These are phyloP conservation scores for Pandion haliaetus DNA, from an alignment of 2,113 vertebrate species.

Conservation along the genomic window DNA sequence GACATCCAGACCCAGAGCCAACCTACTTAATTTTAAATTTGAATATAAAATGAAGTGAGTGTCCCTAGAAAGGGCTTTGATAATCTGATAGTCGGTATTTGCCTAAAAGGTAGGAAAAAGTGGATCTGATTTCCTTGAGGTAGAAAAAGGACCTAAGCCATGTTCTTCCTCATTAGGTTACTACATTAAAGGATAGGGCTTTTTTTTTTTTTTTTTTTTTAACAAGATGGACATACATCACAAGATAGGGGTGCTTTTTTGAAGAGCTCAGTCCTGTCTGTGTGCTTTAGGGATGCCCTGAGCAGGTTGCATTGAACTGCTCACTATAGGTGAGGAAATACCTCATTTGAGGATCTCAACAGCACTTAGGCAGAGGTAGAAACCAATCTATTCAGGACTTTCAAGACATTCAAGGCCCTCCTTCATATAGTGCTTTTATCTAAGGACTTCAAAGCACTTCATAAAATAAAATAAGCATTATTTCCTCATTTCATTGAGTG, in stretches of 20 bases:
- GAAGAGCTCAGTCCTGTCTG: not conserved
- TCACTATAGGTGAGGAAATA: not conserved
- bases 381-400: not conserved
- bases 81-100: constrained; percentile 11
- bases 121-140: constrained; percentile 19
- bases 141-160: not conserved
- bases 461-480: not conserved
- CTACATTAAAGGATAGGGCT: not conserved
- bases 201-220: not conserved
- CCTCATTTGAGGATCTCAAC: not conserved
- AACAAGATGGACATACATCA: not conserved
- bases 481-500: not conserved
- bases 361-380: not conserved
- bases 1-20: constrained; percentile 10
- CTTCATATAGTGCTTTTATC: not conserved
- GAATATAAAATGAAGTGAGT: constrained; percentile 45
- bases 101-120: constrained; percentile 25
- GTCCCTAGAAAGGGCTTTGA: constrained; percentile 36
- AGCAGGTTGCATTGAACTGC: not conserved
- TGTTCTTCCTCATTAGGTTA: not conserved
- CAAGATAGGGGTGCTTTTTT: not conserved
- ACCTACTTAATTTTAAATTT: constrained; percentile 49
- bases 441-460: constrained; percentile 12
- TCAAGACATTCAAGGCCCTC: not conserved
- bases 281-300: not conserved